These are phyloP conservation scores for Megaceryle maxima DNA, from an alignment of 2,113 vertebrate species.

Conservation along the genomic window DNA sequence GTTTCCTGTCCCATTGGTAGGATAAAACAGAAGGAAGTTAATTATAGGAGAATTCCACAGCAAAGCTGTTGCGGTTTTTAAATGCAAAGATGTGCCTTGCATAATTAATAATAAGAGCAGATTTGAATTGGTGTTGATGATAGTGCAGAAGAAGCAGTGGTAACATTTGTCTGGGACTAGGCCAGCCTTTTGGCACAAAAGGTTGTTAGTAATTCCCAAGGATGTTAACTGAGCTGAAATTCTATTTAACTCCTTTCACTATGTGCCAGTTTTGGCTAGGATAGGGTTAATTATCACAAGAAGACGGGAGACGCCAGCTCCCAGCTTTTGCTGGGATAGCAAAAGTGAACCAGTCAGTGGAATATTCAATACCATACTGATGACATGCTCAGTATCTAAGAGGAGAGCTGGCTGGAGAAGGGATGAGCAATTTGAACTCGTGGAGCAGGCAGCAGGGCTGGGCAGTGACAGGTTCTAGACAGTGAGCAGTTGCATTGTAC, in stretches of 20 bases:
- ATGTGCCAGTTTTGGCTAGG: not conserved
- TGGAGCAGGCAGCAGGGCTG: not conserved
- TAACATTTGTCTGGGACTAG: not conserved
- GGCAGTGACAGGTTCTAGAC: not conserved
- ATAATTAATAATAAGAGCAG: not conserved
- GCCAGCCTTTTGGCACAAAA: not conserved
- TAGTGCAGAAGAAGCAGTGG: not conserved
- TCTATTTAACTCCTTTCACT: not conserved
- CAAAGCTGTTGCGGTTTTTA: not conserved
- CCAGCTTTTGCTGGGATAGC: not conserved
- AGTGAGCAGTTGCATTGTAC: not conserved
- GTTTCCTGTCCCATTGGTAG: not conserved
- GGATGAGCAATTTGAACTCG: too few relatives aligned
- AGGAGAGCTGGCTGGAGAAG: not conserved
- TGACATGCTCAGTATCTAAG: not conserved
- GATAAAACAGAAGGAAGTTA: not conserved
- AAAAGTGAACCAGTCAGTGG: not conserved
- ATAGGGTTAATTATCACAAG: not conserved
- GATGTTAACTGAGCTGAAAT: not conserved
- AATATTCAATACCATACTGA: not conserved
- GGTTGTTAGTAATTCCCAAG: not conserved
- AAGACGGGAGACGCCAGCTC: not conserved
- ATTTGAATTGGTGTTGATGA: not conserved
- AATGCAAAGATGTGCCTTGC: not conserved
- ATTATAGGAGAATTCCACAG: not conserved